Base-by-base conservation (phyloP, 2,797 vertebrate species). In the Ispidina picta region DNA sequence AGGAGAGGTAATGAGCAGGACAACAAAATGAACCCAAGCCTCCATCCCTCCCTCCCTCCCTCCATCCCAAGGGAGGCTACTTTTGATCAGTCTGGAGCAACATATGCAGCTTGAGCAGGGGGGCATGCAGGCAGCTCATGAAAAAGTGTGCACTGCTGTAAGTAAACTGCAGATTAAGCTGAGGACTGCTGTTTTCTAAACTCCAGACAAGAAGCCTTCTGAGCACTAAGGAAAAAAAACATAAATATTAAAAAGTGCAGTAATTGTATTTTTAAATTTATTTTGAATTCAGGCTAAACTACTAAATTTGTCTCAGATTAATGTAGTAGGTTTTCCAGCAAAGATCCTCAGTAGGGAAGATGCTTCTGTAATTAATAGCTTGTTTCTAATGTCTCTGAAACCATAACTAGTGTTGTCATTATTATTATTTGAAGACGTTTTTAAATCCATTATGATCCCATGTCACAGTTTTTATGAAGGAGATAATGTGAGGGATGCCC, bases 91-190 rank as follows among this genome's bases (percentile, higher is more conserved):
- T 14, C 44, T 25, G 69, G 93, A 92, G 72, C 86, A 93, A 89
- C 94, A 94, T 92, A 95, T 88, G 95, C 55, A 71, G 49, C 71
- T 87, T 78, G 86, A 88, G 89, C 84, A 88, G 93, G 84, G 62
- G 91, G 90, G 92, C 88, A 90, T 0, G 4, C 84, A 88, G 82
- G 79, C 83, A 51, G 94, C 81, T 71, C 88, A 85, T 91, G 86
- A 58, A 86, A 86, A 94, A 91, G 73, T 29, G 2, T 55, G 69
- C 9, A 0, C 79, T 92, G 91, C 83, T 95, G 71, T 82, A 95
- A 93, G 83, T 92, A 62, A 94, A 93, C 83, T 74, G 83, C 88
- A 93, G 89, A 92, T 94, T 96, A 92, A 92, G 85, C 86, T 86
- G 79, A 71, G 73, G 49, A 80, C 86, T 91, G 93, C 90, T 93